Percentiles rank a stretch among this genome's conserved stretches.
Evolutionary conservation across 2,888 invertebrate species (phyloP).

Genomic region (Apodemia zela): DNA sequence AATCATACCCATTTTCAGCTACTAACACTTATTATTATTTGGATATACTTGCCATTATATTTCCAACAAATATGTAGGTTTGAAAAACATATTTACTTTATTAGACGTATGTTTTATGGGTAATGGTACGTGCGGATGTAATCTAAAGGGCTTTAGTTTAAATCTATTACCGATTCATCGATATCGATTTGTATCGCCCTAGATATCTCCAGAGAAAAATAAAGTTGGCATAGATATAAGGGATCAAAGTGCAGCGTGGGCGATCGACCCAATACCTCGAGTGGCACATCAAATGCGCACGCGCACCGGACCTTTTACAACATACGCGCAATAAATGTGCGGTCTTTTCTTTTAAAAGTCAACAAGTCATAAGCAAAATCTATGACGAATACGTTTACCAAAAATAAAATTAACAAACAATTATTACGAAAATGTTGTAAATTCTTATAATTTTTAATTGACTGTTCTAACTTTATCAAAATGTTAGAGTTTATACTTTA

Average conservation of each 20-base stretch:
- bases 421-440: background rate
- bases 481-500: background rate
- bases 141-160: background rate
- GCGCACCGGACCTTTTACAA: slow-evolving; percentile 64
- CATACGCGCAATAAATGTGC: slow-evolving; percentile 37
- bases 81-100: background rate
- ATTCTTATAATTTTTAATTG: background rate
- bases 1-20: background rate
- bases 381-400: background rate
- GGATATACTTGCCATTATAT: background rate
- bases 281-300: slow-evolving; percentile 55
- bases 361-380: background rate
- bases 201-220: slow-evolving; percentile 71
- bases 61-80: background rate
- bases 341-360: background rate
- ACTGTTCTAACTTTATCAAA: background rate
- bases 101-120: background rate
- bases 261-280: slow-evolving; percentile 74
- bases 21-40: background rate
- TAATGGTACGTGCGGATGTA: background rate
- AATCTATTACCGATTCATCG: slow-evolving; percentile 30
- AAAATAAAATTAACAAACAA: background rate
- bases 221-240: slow-evolving; percentile 76
- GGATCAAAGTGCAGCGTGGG: slow-evolving; percentile 77
- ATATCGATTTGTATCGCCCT: slow-evolving; percentile 51